A percentile compares a stretch with the other conserved stretches of the same genome.
Evolutionary conservation across 2,888 invertebrate species (phyloP).

Genomic region (Drosophila cognata): DNA sequence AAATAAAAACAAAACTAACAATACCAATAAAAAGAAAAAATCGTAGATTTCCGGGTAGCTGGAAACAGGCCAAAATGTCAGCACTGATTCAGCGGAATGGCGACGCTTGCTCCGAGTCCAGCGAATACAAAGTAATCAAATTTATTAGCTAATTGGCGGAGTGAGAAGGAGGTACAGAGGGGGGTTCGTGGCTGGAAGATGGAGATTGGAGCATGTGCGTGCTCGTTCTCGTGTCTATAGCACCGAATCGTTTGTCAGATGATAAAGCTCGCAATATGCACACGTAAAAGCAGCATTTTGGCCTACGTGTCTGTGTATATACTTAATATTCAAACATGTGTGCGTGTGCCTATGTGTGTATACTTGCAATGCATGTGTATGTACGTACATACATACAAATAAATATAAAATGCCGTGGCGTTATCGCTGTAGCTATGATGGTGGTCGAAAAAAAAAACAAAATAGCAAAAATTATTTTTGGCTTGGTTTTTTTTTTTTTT

Average conservation of each 20-base stretch:
- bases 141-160: conserved; percentile 51
- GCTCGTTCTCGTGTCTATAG: conserved; percentile 55
- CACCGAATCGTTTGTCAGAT: conserved; percentile 58
- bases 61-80: conserved; percentile 4
- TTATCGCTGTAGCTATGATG: conserved; percentile 39
- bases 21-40: not conserved
- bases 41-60: not conserved
- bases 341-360: not conserved
- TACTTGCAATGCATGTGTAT: conserved; percentile 4
- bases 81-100: conserved; percentile 11
- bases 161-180: not conserved
- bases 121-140: conserved; percentile 52
- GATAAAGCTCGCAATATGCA: conserved; percentile 60
- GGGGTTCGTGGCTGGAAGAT: conserved; percentile 21
- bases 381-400: conserved; percentile 2
- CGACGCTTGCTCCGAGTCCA: conserved; percentile 9
- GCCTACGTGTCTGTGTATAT: conserved; percentile 37
- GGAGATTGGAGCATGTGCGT: conserved; percentile 60
- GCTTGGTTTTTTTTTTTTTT: conserved; percentile 38
- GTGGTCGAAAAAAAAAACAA: conserved; percentile 26
- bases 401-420: conserved; percentile 30
- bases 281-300: conserved; percentile 43
- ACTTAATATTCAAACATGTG: conserved; percentile 8
- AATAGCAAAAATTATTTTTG: conserved; percentile 53
- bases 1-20: not conserved